Conservation (phyloP, 35 echinoderm and acorn worm genomes). For the Heliocidaris erythrogramma region DNA sequence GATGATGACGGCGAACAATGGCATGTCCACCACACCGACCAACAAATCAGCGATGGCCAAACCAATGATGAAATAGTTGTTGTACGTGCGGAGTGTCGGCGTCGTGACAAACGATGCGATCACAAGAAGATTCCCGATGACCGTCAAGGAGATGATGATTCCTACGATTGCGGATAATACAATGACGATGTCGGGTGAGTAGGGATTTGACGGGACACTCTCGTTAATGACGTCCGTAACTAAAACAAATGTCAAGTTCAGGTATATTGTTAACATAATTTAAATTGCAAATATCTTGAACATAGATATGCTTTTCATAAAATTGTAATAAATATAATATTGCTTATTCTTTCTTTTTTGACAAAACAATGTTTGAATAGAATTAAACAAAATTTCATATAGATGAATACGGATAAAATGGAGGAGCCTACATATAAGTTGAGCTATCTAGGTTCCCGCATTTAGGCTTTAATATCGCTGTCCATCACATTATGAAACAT, state of each 20-base stretch:
- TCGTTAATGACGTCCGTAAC: neutral
- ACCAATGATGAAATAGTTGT: conserved; percentile 55
- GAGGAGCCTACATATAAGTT: too few species aligned
- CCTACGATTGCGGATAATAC: neutral
- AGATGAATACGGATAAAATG: too few species aligned
- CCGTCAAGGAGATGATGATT: conserved; percentile 35
- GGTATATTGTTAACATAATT: too few species aligned
- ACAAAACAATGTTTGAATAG: too few species aligned
- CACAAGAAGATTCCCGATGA: conserved; percentile 56
- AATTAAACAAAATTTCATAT: too few species aligned
- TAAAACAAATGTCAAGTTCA: neutral
- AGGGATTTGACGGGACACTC: neutral
- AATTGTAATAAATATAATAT: too few species aligned
- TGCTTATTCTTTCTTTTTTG: too few species aligned
- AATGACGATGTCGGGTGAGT: conserved; percentile 1
- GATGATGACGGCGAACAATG: neutral
- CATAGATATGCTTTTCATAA: too few species aligned
- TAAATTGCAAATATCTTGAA: too few species aligned
- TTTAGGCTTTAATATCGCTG: too few species aligned
- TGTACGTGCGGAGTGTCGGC: conserved; percentile 54
- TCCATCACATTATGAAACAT: too few species aligned
- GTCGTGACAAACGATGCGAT: conserved; percentile 48
- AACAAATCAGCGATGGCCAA: conserved; percentile 58
- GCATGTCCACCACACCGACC: conserved; percentile 30
- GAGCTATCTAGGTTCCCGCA: too few species aligned